Conservation (phyloP, 2,113 vertebrate species). For the Erythrocercus mccallii region DNA sequence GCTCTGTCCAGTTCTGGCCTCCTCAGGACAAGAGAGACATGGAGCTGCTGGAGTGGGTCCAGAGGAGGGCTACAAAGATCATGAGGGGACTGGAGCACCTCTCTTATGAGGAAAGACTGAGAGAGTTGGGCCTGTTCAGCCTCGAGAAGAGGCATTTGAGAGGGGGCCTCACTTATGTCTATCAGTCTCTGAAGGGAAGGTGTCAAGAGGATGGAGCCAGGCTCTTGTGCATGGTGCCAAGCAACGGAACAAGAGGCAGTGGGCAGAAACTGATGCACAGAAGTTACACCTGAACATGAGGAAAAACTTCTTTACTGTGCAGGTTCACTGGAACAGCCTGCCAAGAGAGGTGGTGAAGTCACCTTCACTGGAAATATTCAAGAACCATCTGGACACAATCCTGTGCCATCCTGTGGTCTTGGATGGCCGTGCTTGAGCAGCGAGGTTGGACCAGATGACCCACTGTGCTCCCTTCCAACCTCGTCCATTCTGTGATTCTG, state of each 20-base stretch:
- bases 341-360: background rate
- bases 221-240: fast-evolving
- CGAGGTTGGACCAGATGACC: background rate
- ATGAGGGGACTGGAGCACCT: background rate
- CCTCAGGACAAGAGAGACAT: background rate
- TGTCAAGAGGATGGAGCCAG: background rate
- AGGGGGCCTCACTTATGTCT: background rate
- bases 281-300: background rate
- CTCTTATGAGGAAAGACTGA: background rate
- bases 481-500: background rate
- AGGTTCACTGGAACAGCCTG: background rate
- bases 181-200: background rate
- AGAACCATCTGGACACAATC: background rate
- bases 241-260: background rate
- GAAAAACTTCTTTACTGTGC: background rate
- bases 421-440: background rate
- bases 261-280: background rate
- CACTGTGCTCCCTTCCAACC: background rate
- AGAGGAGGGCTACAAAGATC: background rate
- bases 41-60: background rate
- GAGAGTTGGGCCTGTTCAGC: background rate
- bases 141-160: background rate
- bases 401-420: background rate
- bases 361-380: background rate
- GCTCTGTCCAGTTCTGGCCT: background rate